A percentile compares a stretch with the other conserved stretches of the same genome.
Conservation (phyloP, 2,113 vertebrate species). For the Nansenia antarctica region DNA sequence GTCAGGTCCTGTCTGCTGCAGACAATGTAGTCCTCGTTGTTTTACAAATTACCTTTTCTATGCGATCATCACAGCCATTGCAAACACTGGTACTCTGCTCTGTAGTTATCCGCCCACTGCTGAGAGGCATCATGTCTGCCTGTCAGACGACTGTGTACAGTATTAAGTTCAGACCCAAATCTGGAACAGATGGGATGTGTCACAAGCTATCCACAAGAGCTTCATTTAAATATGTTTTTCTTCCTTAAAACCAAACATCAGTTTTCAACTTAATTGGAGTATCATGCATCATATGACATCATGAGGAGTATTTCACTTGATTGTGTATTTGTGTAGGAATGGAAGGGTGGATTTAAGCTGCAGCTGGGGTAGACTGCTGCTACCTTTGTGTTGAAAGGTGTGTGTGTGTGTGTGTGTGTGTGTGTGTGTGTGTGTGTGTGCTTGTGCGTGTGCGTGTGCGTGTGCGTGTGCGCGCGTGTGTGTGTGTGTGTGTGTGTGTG, state of each 20-base stretch:
- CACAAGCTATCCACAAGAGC: conserved; percentile 7
- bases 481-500: too few species aligned
- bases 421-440: too few species aligned
- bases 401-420: neutral
- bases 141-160: conserved; percentile 6
- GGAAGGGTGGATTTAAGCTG: neutral
- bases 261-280: conserved; percentile 22
- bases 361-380: neutral
- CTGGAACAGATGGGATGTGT: conserved; percentile 19
- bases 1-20: neutral
- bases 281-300: conserved; percentile 27
- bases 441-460: too few species aligned
- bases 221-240: conserved; percentile 16
- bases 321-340: conserved; percentile 26
- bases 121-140: conserved; percentile 5
- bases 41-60: neutral
- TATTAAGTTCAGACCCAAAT: conserved; percentile 22
- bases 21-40: neutral
- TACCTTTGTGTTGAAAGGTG: neutral
- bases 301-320: conserved; percentile 11
- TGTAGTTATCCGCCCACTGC: neutral
- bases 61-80: neutral
- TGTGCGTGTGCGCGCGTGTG: too few species aligned
- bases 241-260: conserved; percentile 28
- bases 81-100: neutral